Evolutionary conservation across 2,113 vertebrate genomes (phyloP), one percentile per base, ranked within the genome.

Genomic region (Lathamus discolor): DNA sequence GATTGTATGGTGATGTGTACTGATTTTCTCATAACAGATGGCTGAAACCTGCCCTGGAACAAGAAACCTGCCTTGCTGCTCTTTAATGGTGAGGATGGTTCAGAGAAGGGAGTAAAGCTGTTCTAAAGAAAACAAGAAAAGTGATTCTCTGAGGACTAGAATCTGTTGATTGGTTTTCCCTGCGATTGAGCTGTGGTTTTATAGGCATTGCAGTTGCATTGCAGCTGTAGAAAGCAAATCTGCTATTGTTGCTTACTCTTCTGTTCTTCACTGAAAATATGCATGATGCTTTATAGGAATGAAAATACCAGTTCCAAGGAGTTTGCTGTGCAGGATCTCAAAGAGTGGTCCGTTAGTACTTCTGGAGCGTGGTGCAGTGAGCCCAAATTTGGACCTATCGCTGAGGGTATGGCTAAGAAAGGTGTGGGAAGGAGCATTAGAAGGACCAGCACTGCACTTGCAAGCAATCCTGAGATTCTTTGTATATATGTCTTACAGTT

Each of bases 11-110:
- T 82, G 75, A 76, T 90, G 63, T 81, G 86, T 59, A 6, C 87
- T 88, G 77, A 74, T 49, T 95, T 73, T 76, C 82, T 96, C 92
- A 0, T 62, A 68, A 64, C 92, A 96, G 39, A 75, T 94, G 88
- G 64, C 48, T 95, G 84, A 69, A 64, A 43, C 52, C 86, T 93
- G 37, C 80, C 70, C 63, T 14, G 10, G 29, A 66, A 48, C 10
- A 35, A 39, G 88, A 79, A 74, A 27, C 63, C 19, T 49, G 67
- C 55, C 24, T 27, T 46, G 33, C 54, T 81, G 29, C 33, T 92
- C 55, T 8, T 84, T 85, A 80, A 17, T 41, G 70, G 28, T 35
- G 61, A 72, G 88, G 73, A 25, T 73, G 63, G 22, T 61, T 88
- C 89, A n/a, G 73, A 54, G 84, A 7, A 64, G 46, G 62, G 67